Evolutionary conservation across 2,888 invertebrate species (phyloP).

Genomic region (Neoaliturus tenellus): DNA sequence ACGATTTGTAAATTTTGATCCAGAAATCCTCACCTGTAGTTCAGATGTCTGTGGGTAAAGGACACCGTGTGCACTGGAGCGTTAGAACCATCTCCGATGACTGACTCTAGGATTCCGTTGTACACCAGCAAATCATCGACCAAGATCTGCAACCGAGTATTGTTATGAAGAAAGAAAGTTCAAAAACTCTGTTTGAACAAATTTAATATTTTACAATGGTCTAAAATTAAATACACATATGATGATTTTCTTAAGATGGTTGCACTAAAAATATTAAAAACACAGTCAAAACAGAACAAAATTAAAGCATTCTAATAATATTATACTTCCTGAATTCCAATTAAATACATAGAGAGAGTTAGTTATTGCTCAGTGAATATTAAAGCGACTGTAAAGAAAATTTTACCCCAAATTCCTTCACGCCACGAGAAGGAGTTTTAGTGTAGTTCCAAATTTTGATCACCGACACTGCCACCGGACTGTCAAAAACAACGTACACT

Average conservation of each 20-base stretch:
- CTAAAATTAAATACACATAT: too few relatives aligned
- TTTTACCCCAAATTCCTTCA: constrained; percentile 87
- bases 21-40: not conserved
- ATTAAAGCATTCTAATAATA: too few relatives aligned
- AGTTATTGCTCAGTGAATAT: not conserved
- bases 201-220: too few relatives aligned
- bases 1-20: too few relatives aligned
- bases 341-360: not conserved
- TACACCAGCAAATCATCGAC: constrained; percentile 89
- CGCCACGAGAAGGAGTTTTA: constrained; percentile 85
- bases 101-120: constrained; percentile 79
- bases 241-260: too few relatives aligned
- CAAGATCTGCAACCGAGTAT: constrained; percentile 79
- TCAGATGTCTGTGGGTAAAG: not conserved
- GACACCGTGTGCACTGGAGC: not conserved
- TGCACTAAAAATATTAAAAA: not conserved
- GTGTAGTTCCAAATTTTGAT: constrained; percentile 91
- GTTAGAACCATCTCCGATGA: not conserved
- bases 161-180: too few relatives aligned
- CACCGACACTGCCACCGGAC: constrained; percentile 82
- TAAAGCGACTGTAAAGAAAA: not conserved
- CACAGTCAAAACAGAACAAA: not conserved
- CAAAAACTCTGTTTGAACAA: too few relatives aligned
- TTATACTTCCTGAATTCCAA: too few relatives aligned
- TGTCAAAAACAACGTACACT: constrained; percentile 87